Evolutionary conservation across 2,113 vertebrate species (phyloP).

Genomic region (Chaetops frenatus): DNA sequence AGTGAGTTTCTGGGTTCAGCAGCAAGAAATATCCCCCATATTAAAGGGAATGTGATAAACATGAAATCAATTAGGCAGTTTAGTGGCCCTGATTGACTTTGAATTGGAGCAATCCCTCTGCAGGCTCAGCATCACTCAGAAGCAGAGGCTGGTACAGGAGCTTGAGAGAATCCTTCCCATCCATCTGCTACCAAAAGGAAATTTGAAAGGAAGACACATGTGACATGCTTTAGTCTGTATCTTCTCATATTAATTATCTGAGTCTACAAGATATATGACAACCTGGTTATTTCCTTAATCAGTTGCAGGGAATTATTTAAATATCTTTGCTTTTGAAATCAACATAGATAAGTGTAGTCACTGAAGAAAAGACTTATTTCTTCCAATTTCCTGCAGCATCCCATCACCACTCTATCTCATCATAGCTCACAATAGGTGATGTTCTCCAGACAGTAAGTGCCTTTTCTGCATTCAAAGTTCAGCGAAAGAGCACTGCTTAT

Average conservation of each 20-base stretch:
- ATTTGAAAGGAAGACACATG: not conserved
- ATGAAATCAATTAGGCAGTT: accelerated
- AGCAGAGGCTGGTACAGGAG: not conserved
- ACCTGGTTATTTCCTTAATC: not conserved
- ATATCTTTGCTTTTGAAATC: not conserved
- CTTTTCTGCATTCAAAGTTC: not conserved
- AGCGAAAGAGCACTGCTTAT: not conserved
- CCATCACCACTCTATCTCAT: not conserved
- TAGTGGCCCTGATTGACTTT: not conserved
- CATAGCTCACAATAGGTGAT: not conserved
- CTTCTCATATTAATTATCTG: not conserved
- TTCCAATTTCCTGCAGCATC: not conserved
- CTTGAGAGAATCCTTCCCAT: not conserved
- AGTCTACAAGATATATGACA: not conserved
- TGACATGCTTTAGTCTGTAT: not conserved
- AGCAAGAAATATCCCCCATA: not conserved
- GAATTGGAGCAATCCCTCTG: not conserved
- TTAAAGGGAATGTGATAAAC: not conserved
- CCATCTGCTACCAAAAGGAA: not conserved
- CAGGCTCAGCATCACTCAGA: not conserved
- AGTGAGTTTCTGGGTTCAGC: not conserved
- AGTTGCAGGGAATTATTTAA: not conserved
- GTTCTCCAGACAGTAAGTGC: not conserved
- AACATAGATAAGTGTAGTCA: not conserved
- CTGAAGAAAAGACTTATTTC: not conserved